These are phyloP conservation scores for Neogale vison DNA, from an alignment of 2,113 vertebrate species.

Conservation along the genomic window DNA sequence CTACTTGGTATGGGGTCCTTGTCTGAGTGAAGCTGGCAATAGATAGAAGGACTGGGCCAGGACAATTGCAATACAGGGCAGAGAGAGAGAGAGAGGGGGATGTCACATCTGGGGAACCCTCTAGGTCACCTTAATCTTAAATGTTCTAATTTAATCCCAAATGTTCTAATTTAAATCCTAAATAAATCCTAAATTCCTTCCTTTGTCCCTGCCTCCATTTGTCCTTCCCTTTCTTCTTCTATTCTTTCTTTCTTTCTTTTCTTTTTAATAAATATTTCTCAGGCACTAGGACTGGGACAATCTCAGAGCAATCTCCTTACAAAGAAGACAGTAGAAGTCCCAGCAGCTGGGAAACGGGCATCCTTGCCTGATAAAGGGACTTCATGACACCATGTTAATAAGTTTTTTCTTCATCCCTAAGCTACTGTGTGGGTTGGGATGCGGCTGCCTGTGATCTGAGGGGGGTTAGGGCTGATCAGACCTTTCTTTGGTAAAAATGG, in stretches of 20 bases:
- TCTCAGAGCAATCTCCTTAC: not conserved
- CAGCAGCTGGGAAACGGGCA: not conserved
- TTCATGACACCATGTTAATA: not conserved
- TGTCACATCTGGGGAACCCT: not conserved
- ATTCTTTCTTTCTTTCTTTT: not conserved
- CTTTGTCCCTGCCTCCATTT: not conserved
- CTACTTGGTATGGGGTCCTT: not conserved
- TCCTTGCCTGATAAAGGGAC: not conserved
- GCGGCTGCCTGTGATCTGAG: not conserved
- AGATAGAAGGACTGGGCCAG: not conserved
- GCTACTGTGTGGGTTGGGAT: not conserved
- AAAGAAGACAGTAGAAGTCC: not conserved
- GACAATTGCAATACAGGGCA: accelerated
- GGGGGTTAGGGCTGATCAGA: not conserved
- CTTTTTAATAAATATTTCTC: not conserved
- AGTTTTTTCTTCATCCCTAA: not conserved
- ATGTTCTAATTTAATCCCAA: not conserved
- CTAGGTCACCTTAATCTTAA: not conserved
- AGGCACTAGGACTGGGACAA: not conserved
- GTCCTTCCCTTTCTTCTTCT: not conserved
- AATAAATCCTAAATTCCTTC: not conserved
- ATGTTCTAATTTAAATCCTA: too few species aligned
- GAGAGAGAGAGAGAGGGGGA: not conserved
- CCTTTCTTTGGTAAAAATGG: not conserved
- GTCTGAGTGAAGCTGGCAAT: not conserved